Base-by-base conservation (phyloP, 2,888 invertebrate genomes). In the Meteorus colon region DNA sequence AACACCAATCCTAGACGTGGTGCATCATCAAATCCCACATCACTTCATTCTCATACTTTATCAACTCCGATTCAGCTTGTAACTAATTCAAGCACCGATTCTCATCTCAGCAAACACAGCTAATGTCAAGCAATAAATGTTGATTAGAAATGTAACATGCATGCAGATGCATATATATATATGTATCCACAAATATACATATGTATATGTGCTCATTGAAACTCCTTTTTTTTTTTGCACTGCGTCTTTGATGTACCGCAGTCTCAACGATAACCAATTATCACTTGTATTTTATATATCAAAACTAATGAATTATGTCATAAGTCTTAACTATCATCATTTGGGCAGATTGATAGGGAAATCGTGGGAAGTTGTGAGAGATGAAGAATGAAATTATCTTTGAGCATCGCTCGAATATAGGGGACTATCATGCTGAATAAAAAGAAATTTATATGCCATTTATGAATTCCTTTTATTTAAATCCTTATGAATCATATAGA, bases 21-120 rank as follows among this genome's bases (percentile, higher is more conserved):
- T 82, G 86, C 85, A 79, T 83, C 87, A 34, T 82, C 81, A 69
- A 82, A 80, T 60, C 83, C 88, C 66, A 80, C 86, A 41, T 80
- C 85, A 62, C 86, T 88, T 74, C 87, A 87, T 82, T 68, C 77
- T 37, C 83, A 87, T 68, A 88, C 87, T 72, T 81, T 79, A 69
- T 81, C 87, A n/a, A 84, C 86, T 73, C 83, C 89, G 66, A 88
- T 89, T 75, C 87, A 88, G 79, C 81, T 89, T 78, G 86, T 87
- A 82, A 88, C 89, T 82, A 89, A 88, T 81, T 86, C 89, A 79
- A 80, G 78, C 80, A 85, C 83, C 80, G 86, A 84, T 83, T 81
- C 86, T 80, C 88, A 88, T 81, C 82, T 86, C 74, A 89, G 87
- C 82, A 88, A 89, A 83, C 86, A 89, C 83, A 89, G 88, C 86